phyloP scores from a whole-genome alignment of 2,113 vertebrate genomes.

The Salvelinus namaycush region DNA sequence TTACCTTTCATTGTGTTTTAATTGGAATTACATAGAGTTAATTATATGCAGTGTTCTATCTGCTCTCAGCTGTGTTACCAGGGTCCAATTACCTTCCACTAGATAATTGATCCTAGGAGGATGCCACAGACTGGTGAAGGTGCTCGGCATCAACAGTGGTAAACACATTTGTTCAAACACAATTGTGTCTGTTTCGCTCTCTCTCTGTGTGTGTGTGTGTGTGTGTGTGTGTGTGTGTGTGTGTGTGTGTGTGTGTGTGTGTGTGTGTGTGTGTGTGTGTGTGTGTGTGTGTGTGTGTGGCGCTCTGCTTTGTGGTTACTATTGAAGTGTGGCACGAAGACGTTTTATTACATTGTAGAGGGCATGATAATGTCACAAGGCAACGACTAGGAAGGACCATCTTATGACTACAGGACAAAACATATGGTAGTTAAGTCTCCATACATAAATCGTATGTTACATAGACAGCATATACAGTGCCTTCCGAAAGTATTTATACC shows the following conservation, averaged over 20 bases:
- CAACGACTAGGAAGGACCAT: too few species aligned
- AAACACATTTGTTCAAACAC: conserved; percentile 51
- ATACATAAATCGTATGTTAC: too few species aligned
- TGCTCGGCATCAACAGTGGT: conserved; percentile 43
- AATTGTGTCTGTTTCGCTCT: not conserved
- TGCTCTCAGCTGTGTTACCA: conserved; percentile 52
- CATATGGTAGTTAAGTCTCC: not conserved
- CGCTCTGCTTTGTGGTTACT: not conserved
- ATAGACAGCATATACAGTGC: too few species aligned
- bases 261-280: too few species aligned
- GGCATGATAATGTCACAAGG: too few species aligned
- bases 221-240: not conserved
- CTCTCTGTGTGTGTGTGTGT: not conserved
- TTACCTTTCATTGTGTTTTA: conserved; percentile 62
- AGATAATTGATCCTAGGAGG: conserved; percentile 57
- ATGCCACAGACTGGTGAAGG: conserved; percentile 27
- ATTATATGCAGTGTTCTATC: conserved; percentile 51
- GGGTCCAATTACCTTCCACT: conserved; percentile 31
- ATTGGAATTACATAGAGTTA: conserved; percentile 60
- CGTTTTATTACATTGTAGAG: too few species aligned
- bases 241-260: not conserved
- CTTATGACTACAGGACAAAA: not conserved
- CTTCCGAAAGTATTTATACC: not conserved
- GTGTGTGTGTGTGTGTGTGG: not conserved
- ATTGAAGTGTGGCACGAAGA: too few species aligned